Evolutionary conservation across 2,797 vertebrate species (phyloP).

Genomic region (Labroides dimidiatus): DNA sequence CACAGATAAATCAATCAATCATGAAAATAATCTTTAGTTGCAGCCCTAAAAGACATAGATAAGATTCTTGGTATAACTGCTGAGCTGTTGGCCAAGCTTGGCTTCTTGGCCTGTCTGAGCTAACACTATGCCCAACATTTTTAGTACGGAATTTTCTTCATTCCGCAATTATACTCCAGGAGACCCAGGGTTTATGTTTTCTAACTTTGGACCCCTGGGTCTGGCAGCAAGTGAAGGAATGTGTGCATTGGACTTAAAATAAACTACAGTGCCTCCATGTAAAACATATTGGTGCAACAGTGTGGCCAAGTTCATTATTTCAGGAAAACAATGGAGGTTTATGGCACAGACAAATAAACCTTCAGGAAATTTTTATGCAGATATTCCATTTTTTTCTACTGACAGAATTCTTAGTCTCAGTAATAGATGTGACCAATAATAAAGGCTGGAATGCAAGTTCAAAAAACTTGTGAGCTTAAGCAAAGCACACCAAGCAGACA

Average conservation of each 20-base stretch:
- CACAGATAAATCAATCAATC: too few species aligned
- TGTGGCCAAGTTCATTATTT: neutral
- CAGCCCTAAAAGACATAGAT: too few species aligned
- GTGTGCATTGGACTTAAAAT: neutral
- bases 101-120: too few species aligned
- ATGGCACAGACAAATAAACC: neutral
- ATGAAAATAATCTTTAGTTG: too few species aligned
- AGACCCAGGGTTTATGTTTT: neutral
- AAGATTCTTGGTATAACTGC: too few species aligned
- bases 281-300: neutral
- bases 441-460: neutral
- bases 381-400: too few species aligned
- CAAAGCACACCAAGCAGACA: constrained; percentile 1
- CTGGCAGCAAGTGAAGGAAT: neutral
- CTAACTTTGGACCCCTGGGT: neutral
- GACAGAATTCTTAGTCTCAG: neutral
- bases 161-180: neutral
- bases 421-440: neutral
- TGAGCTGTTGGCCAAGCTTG: too few species aligned
- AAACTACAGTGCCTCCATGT: neutral
- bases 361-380: constrained; percentile 1
- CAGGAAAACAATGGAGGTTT: neutral
- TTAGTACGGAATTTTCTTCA: too few species aligned
- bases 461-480: constrained; percentile 16
- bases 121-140: too few species aligned